Conservation (phyloP, 2,797 vertebrate species). For the Gastrophryne carolinensis region DNA sequence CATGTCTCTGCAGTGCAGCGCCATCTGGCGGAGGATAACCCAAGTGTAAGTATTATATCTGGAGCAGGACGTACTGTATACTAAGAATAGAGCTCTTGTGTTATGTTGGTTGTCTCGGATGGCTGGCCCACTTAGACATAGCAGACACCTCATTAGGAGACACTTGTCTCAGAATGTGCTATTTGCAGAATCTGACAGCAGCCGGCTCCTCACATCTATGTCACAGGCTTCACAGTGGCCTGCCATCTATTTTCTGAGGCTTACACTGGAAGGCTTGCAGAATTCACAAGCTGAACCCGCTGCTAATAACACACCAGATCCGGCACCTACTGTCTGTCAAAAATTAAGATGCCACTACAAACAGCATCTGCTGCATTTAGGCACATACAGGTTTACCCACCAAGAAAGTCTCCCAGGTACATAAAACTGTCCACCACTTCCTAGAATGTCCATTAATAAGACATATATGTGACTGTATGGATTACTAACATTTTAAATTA, state of each 20-base stretch:
- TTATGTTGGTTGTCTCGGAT: neutral
- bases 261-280: neutral
- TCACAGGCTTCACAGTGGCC: constrained; percentile 11
- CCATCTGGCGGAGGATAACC: too few relatives aligned
- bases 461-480: too few relatives aligned
- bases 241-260: constrained; percentile 36
- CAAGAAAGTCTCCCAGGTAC: too few relatives aligned
- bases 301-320: neutral
- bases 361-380: neutral
- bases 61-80: too few relatives aligned
- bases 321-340: neutral
- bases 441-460: too few relatives aligned
- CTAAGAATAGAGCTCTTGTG: neutral
- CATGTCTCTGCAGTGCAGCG: too few relatives aligned
- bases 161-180: constrained; percentile 48
- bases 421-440: too few relatives aligned
- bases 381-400: neutral
- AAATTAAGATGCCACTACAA: neutral
- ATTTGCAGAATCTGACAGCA: constrained; percentile 51
- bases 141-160: constrained; percentile 36
- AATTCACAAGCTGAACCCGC: neutral
- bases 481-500: too few relatives aligned
- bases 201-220: constrained; percentile 48
- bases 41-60: too few relatives aligned
- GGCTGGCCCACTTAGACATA: constrained; percentile 25